Evolutionary conservation across 1,140 invertebrate species (phyloP).

Genomic region (Euwallacea similis): DNA sequence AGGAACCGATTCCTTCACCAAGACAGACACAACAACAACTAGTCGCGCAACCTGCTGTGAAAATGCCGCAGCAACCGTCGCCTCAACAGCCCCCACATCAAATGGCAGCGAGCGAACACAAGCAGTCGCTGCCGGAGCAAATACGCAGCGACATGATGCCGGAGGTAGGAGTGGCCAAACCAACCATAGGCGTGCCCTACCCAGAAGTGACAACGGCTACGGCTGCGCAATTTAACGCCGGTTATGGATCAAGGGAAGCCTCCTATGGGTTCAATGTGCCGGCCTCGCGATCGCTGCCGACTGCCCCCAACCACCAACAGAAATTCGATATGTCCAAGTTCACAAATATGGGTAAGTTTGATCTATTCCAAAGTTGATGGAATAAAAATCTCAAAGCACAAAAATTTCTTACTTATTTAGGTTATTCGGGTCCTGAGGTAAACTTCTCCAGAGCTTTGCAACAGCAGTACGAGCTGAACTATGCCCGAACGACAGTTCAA

Average conservation of each 20-base stretch:
- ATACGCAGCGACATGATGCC: too few species aligned
- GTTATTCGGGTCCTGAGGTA: constrained; percentile 46
- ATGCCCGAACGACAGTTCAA: constrained; percentile 35
- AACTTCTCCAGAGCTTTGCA: constrained; percentile 42
- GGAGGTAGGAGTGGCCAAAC: background rate
- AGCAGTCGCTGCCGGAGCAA: too few species aligned
- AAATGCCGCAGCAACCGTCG: background rate
- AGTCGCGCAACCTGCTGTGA: constrained; percentile 3
- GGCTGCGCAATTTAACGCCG: background rate
- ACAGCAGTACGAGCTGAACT: constrained; percentile 44
- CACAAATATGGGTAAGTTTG: constrained; percentile 47
- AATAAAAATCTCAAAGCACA: background rate
- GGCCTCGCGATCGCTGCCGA: constrained; percentile 12
- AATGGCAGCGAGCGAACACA: background rate
- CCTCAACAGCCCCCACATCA: constrained; percentile 9
- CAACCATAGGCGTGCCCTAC: constrained; percentile 19
- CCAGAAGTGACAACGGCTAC: constrained; percentile 4
- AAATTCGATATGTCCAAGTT: constrained; percentile 50
- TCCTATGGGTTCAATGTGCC: constrained; percentile 37
- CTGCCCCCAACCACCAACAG: constrained; percentile 29
- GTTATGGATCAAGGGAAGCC: constrained; percentile 1
- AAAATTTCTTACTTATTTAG: background rate
- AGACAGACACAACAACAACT: constrained; percentile 11
- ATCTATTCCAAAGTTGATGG: too few species aligned
- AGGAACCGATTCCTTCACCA: constrained; percentile 1